phyloP scores from a whole-genome alignment of 2,113 vertebrate genomes.

The Channa argus region DNA sequence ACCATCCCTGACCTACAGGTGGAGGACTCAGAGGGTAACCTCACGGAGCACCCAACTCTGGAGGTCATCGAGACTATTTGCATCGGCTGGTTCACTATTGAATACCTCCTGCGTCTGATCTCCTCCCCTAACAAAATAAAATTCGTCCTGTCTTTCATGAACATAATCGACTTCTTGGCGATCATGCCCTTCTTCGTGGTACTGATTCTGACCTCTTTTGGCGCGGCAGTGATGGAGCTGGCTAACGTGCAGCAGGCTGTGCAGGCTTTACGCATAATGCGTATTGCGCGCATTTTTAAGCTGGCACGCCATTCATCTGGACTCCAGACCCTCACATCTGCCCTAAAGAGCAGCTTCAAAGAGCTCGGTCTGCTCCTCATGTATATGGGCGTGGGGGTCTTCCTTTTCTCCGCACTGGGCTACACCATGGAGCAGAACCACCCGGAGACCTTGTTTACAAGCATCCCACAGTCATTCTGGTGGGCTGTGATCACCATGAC shows the following conservation, averaged over 20 bases:
- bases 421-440: conserved; percentile 98
- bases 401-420: conserved; percentile 96
- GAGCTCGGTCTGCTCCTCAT: conserved; percentile 96
- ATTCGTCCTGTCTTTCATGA: conserved; percentile 94
- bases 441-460: conserved; percentile 96
- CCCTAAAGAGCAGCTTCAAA: conserved; percentile 95
- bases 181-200: conserved; percentile 97
- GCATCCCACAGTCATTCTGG: conserved; percentile 99
- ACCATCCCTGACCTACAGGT: conserved; percentile 96
- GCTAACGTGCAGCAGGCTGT: conserved; percentile 96
- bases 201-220: conserved; percentile 90
- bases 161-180: conserved; percentile 94
- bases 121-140: conserved; percentile 91
- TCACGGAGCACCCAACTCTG: conserved; percentile 90
- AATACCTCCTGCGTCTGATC: conserved; percentile 91
- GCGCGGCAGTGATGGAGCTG: conserved; percentile 92
- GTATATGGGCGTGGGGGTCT: conserved; percentile 97
- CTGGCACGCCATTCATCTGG: conserved; percentile 95
- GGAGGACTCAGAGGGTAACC: conserved; percentile 87
- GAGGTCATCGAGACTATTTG: conserved; percentile 95
- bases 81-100: conserved; percentile 96
- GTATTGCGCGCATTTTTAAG: conserved; percentile 96
- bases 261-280: conserved; percentile 96
- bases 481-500: conserved; percentile 99
- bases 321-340: conserved; percentile 95